Base-by-base conservation (phyloP, 2,113 vertebrate genomes). In the Antechinus stuartii region DNA sequence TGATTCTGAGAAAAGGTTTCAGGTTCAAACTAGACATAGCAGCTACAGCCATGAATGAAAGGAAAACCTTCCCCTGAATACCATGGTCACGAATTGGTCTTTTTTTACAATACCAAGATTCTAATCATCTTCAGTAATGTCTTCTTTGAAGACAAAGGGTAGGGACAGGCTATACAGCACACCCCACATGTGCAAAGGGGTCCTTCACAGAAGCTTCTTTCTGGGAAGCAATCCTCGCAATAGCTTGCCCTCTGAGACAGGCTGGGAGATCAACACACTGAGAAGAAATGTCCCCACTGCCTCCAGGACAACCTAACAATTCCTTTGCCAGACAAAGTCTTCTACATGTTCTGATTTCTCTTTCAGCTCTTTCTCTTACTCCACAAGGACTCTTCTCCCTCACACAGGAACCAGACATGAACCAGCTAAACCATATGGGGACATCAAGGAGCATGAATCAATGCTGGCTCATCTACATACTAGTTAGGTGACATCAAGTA, bases 91-190 rank as follows among this genome's bases (percentile, higher is more conserved):
- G 91, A 3, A 89, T 30, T 3, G 91, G 16, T 49, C 26, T 91
- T 94, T 95, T 53, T 95, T 53, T 30, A 57, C 9, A 92, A 3
- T 22, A 91, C 91, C 92, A 94, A 92, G 4, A 56, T 94, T 50
- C 47, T 68, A 55, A 26, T 23, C 68, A 50, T 54, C 16, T 94
- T 57, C 89, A 54, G 10, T 57, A 92, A 54, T 54, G 26, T 92
- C 46, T 92, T 94, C 53, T 93, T 92, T 54, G 49, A 93, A 93
- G n/a, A 24, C 30, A 16, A 68, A 68, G 12, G 30, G 30, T 27
- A 92, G 90, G 27, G 12, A 68, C 53, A 49, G 50, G 14, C 90
- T 54, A 91, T 3, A 90, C 90, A 94, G 19, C 49, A 93, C 61
- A 68, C 14, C 61, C 14, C 12, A n/a, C 30, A 35, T 16, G 57